Evolutionary conservation across 2,888 invertebrate genomes (phyloP).

Genomic region (Antheraea assamensis): DNA sequence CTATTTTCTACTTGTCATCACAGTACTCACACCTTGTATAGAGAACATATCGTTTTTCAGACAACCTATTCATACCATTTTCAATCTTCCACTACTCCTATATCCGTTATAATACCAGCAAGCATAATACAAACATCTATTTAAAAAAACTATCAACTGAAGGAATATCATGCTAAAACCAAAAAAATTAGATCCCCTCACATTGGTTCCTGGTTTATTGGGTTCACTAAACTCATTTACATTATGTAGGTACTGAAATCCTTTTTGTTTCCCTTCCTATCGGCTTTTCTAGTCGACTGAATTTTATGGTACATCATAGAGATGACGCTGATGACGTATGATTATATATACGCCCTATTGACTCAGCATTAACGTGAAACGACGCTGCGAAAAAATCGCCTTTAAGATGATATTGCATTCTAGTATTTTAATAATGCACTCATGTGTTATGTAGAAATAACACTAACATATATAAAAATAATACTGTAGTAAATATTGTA

Average conservation of each 20-base stretch:
- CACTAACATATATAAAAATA: background rate
- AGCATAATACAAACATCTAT: too few species aligned
- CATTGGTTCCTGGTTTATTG: background rate
- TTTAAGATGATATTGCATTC: slow-evolving; percentile 8
- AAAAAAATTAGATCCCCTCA: background rate
- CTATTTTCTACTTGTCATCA: too few species aligned
- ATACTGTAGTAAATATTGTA: background rate
- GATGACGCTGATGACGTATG: slow-evolving; percentile 34
- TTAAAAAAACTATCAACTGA: background rate
- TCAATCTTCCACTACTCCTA: too few species aligned
- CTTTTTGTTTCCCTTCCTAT: slow-evolving; percentile 47
- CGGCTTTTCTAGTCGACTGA: slow-evolving; percentile 47
- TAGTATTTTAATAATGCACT: background rate
- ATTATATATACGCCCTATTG: slow-evolving; percentile 41
- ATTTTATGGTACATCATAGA: slow-evolving; percentile 51
- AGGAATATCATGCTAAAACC: background rate
- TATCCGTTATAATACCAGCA: too few species aligned
- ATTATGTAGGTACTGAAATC: slow-evolving; percentile 24
- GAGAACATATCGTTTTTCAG: too few species aligned
- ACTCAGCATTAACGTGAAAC: slow-evolving; percentile 24
- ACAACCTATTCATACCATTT: too few species aligned
- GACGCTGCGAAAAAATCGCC: background rate
- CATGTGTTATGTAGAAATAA: background rate
- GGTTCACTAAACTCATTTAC: background rate
- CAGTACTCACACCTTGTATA: too few species aligned